phyloP scores from a whole-genome alignment of 2,113 vertebrate species.

The Cariama cristata region DNA sequence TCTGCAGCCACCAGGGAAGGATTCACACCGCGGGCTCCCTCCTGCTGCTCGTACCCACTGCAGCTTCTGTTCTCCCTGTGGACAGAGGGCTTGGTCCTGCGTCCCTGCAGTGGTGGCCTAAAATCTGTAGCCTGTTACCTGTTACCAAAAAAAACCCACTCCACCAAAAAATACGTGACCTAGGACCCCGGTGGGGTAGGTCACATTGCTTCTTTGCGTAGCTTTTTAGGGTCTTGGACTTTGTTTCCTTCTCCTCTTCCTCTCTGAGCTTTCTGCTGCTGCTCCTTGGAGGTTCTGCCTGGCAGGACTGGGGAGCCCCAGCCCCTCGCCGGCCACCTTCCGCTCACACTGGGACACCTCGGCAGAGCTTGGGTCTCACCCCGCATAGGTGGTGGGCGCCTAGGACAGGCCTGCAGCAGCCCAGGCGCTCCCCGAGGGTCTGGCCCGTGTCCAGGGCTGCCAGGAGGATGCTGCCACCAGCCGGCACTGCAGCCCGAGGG shows the following conservation, averaged over 20 bases:
- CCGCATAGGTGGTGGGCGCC: not conserved
- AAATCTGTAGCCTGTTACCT: not conserved
- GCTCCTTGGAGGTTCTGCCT: not conserved
- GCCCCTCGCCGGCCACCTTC: not conserved
- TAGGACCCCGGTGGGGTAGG: not conserved
- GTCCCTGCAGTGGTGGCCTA: not conserved
- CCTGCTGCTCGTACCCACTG: not conserved
- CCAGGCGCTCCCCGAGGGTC: not conserved
- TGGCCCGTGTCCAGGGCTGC: not conserved
- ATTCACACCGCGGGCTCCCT: not conserved
- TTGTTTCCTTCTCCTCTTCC: not conserved
- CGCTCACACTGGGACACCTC: not conserved
- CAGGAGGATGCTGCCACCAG: not conserved
- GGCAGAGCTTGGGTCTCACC: rapidly evolving
- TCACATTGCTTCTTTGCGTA: not conserved
- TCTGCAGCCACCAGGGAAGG: not conserved
- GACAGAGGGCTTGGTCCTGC: not conserved
- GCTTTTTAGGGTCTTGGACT: not conserved
- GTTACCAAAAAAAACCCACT: not conserved
- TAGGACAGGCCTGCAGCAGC: not conserved
- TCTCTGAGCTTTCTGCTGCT: not conserved
- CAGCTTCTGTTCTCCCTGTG: not conserved
- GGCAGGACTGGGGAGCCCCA: not conserved
- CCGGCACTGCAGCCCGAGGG: not conserved
- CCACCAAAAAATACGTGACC: not conserved